Evolutionary conservation across 2,113 vertebrate species (phyloP).

Genomic region (Sinocyclocheilus anophthalmus): DNA sequence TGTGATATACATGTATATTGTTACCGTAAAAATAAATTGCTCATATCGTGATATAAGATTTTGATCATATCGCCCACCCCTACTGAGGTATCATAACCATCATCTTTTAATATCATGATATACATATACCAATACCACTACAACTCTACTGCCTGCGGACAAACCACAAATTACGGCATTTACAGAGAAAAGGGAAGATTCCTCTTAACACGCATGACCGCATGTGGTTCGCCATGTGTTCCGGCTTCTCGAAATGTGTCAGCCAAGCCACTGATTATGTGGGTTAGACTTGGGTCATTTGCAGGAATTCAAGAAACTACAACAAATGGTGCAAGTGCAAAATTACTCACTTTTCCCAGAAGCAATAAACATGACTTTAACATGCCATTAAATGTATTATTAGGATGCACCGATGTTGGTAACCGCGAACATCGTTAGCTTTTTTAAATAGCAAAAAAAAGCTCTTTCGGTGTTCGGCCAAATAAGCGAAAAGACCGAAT

Average conservation of each 20-base stretch:
- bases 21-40: too few relatives aligned
- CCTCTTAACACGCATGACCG: neutral
- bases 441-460: too few relatives aligned
- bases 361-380: neutral
- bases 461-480: too few relatives aligned
- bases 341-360: neutral
- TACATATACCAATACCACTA: neutral
- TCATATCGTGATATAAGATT: too few relatives aligned
- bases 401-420: neutral
- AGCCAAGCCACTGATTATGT: constrained; percentile 5
- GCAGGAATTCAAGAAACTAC: neutral
- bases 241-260: neutral
- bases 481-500: too few relatives aligned
- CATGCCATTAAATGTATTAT: neutral
- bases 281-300: constrained; percentile 9
- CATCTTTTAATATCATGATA: neutral
- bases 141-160: neutral
- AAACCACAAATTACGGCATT: neutral
- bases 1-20: too few relatives aligned
- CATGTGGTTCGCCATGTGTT: neutral
- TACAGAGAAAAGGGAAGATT: neutral
- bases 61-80: too few relatives aligned
- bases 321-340: neutral
- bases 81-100: neutral
- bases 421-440: too few relatives aligned